Percentiles rank a stretch among this genome's conserved stretches.
These are phyloP conservation scores for Matsumurasca onukii DNA, from an alignment of 1,140 invertebrate genomes.

Conservation along the genomic window DNA sequence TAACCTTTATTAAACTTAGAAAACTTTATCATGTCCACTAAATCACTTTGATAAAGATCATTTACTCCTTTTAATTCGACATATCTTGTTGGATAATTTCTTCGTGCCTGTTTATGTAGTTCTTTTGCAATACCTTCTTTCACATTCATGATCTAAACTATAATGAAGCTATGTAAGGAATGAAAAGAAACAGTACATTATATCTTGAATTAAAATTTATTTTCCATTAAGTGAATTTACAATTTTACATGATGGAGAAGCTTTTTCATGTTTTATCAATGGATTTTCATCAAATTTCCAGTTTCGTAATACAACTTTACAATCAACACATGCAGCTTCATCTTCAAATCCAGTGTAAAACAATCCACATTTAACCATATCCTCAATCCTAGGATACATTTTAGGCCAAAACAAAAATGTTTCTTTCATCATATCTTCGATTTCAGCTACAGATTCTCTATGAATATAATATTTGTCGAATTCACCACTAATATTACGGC, in stretches of 20 bases:
- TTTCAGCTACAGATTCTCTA: not conserved
- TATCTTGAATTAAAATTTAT: not conserved
- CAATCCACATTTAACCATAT: constrained; percentile 26
- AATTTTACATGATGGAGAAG: constrained; percentile 25
- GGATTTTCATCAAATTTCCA: constrained; percentile 2
- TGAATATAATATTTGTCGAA: not conserved
- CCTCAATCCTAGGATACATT: constrained; percentile 16
- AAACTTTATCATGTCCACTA: constrained; percentile 44
- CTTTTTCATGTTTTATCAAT: constrained; percentile 5
- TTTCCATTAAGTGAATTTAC: not conserved
- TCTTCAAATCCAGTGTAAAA: constrained; percentile 25
- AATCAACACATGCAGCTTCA: constrained; percentile 11
- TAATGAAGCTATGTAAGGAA: not conserved
- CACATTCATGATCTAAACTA: not conserved
- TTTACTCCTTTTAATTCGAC: constrained; percentile 33
- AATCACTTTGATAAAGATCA: constrained; percentile 38
- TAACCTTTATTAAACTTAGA: constrained; percentile 46
- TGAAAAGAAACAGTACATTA: constrained; percentile 5
- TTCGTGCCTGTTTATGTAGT: constrained; percentile 37
- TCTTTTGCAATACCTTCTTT: constrained; percentile 32
- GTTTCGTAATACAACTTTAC: not conserved
- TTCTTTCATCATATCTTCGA: not conserved
- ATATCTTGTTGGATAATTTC: constrained; percentile 33
- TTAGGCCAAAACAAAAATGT: constrained; percentile 3
- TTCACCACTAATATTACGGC: not conserved